Conservation (phyloP, 1,140 invertebrate species). For the Drosophila varians region DNA sequence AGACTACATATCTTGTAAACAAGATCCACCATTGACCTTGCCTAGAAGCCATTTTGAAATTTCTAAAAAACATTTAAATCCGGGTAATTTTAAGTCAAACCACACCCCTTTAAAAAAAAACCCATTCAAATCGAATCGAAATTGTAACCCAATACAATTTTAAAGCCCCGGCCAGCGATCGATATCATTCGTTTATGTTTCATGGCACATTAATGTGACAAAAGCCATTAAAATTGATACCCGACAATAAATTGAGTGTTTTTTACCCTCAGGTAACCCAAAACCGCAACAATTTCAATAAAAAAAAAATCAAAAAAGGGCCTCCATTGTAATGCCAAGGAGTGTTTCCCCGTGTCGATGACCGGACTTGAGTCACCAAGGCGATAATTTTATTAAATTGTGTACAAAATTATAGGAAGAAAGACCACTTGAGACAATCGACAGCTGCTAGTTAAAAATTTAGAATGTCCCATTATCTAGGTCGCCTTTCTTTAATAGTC, state of each 20-base stretch:
- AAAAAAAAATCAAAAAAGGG: slow-evolving; percentile 19
- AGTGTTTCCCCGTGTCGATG: slow-evolving; percentile 24
- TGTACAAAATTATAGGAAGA: neutral
- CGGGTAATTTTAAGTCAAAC: neutral
- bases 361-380: slow-evolving; percentile 41
- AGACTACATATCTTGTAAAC: neutral
- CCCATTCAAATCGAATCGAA: neutral
- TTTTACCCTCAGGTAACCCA: slow-evolving; percentile 12
- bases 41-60: neutral
- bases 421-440: slow-evolving; percentile 24
- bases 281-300: slow-evolving; percentile 35
- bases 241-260: slow-evolving; percentile 37
- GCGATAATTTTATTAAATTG: slow-evolving; percentile 24
- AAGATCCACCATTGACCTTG: neutral
- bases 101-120: neutral
- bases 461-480: slow-evolving; percentile 6
- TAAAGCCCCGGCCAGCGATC: slow-evolving; percentile 7
- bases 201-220: slow-evolving; percentile 57
- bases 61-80: neutral
- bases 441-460: slow-evolving; percentile 38
- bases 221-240: slow-evolving; percentile 62
- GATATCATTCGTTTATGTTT: slow-evolving; percentile 60
- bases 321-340: slow-evolving; percentile 3
- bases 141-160: neutral
- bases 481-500: slow-evolving; percentile 33